Evolutionary conservation across 2,888 invertebrate genomes (phyloP), one percentile per base, ranked within the genome.

Genomic region (Lordiphosa fenestrarum): DNA sequence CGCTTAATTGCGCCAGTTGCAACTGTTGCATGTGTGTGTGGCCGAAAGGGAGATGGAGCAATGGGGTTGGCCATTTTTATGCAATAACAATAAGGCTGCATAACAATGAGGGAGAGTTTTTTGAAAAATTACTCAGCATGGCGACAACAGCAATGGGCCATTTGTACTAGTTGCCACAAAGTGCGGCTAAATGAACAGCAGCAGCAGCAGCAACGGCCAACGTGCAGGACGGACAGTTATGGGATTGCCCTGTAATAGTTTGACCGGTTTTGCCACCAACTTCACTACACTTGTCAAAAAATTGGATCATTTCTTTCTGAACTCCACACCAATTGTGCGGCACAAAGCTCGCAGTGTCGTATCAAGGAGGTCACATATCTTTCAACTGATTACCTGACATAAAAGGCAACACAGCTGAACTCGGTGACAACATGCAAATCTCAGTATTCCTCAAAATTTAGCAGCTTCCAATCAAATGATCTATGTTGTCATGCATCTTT

Each of bases 71-170:
- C 70, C 51, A 84, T 84, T 83, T 84, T 84, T 86, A 83, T 85
- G 85, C 85, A 82, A 85, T 84, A 84, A 84, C 80, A 86, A 86
- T 84, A 86, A 84, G 74, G 74, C 73, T 76, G 74, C 69, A 81
- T 83, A 80, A 76, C 81, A 84, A 84, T 73, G 73, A 69, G 61
- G 59, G 71, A 52, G 64, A 61, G 37, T 69, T 72, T 64, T 73
- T 72, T 73, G 71, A 70, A 84, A 78, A 78, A 84, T 78, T 76
- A 73, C 77, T 68, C 56, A 41, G 47, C 55, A 65, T 60, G 56
- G 67, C 50, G 64, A 59, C 63, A 68, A 73, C 72, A 65, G 68
- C 72, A 69, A 71, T 66, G 66, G 36, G 61, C 73, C 76, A 77
- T 83, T 76, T 80, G 84, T 64, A 66, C 57, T 65, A 36, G 66